Evolutionary conservation across 2,113 vertebrate species (phyloP).

Genomic region (Microcebus murinus): DNA sequence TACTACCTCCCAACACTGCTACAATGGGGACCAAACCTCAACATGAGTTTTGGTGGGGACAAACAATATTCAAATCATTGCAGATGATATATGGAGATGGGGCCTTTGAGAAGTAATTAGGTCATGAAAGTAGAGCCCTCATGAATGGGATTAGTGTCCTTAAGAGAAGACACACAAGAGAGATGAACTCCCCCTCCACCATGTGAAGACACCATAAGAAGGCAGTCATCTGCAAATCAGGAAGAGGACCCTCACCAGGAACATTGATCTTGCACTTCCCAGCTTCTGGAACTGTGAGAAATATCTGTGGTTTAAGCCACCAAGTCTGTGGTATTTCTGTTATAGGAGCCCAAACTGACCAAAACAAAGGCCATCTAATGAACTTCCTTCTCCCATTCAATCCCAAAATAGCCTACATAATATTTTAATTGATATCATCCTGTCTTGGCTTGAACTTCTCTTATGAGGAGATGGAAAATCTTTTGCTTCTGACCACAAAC

Average conservation of each 20-base stretch:
- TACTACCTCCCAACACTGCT: background rate
- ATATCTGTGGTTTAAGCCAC: background rate
- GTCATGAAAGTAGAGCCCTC: background rate
- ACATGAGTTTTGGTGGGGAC: background rate
- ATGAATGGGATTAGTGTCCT: background rate
- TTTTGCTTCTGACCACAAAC: slow-evolving; percentile 49
- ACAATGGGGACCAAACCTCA: background rate
- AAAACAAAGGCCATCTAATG: background rate
- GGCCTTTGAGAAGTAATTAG: background rate
- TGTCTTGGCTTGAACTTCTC: slow-evolving; percentile 24
- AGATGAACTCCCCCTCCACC: background rate
- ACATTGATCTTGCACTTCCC: background rate
- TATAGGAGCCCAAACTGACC: background rate
- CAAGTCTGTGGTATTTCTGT: background rate
- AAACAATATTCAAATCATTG: background rate
- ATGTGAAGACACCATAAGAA: background rate
- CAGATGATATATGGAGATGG: background rate
- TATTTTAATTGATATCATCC: background rate
- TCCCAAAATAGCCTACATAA: background rate
- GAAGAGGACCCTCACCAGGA: background rate
- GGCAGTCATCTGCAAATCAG: background rate
- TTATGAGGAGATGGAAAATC: slow-evolving; percentile 19
- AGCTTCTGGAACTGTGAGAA: background rate
- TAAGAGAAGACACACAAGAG: background rate
- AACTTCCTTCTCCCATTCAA: background rate